Evolutionary conservation across 2,888 invertebrate genomes (phyloP), one percentile per base, ranked within the genome.

Genomic region (Zeuzera pyrina): DNA sequence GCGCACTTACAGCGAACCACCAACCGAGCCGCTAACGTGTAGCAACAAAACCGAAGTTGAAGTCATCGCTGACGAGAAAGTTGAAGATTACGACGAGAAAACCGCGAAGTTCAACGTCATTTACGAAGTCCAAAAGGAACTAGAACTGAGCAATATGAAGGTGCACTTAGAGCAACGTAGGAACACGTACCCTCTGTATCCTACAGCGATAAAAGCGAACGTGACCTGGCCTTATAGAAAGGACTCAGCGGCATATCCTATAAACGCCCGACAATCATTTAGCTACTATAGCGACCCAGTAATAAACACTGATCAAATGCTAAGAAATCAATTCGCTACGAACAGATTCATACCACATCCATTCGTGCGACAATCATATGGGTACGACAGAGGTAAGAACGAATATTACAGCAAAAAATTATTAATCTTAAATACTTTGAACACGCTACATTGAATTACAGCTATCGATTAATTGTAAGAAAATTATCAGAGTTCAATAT

Each of bases 181-280:
- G 33, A 71, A 74, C 34, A 77, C 77, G 0, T 73, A 63, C 32
- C 81, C 81, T 0, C 32, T 81, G 15, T 66, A 77, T 28, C 81
- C 81, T 0, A 72, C 59, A 22, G 63, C 81, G 3, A 38, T 81
- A 28, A 78, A 77, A 44, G 62, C 69, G 2, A 62, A 52, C 31
- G 25, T 60, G 11, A 49, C 60, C 0, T 74, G 72, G 76, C 37
- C 47, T 4, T 70, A 65, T 34, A 62, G 64, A 39, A 44, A 63
- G n/a, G 74, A 74, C 34, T 11, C 24, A 3, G 62, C 65, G 6
- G 33, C 48, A 2, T 13, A 8, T 12, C 8, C 10, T 13, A 7
- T 28, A n/a, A 67, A 71, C 12, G 47, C 54, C 5, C 48, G 64
- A 1, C 53, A 54, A 7, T 32, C 52, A 2, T 61, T 72, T 38